A percentile compares a stretch with the other conserved stretches of the same genome.
Evolutionary conservation across 2,888 invertebrate species (phyloP).

Genomic region (Drosophila lutescens): DNA sequence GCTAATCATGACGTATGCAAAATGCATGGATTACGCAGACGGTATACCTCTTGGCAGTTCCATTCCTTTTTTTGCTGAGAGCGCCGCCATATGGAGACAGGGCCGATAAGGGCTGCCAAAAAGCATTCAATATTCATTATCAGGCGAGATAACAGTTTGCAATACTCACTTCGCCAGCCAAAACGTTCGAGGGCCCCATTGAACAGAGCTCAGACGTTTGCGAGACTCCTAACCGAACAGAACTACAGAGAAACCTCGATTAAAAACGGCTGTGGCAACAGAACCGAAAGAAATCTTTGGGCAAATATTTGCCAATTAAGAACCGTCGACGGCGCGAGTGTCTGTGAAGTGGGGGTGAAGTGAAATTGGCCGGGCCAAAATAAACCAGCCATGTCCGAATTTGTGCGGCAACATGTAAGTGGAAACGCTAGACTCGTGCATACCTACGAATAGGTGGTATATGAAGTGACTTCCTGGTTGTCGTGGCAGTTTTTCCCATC

Average conservation of each 20-base stretch:
- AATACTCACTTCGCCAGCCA: slow-evolving; percentile 44
- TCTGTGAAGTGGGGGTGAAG: slow-evolving; percentile 31
- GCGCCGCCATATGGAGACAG: slow-evolving; percentile 24
- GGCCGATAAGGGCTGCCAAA: slow-evolving; percentile 57
- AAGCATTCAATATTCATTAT: slow-evolving; percentile 72
- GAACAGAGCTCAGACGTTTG: slow-evolving; percentile 56
- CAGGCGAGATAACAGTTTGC: slow-evolving; percentile 63
- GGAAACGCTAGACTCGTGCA: neutral
- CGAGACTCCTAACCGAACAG: slow-evolving; percentile 61
- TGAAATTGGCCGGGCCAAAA: slow-evolving; percentile 20
- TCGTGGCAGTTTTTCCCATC: slow-evolving; percentile 23
- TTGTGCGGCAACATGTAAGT: slow-evolving; percentile 72
- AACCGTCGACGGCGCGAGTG: slow-evolving; percentile 46
- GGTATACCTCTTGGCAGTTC: neutral
- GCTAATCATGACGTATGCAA: slow-evolving; percentile 49
- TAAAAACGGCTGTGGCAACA: slow-evolving; percentile 69
- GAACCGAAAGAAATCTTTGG: slow-evolving; percentile 50
- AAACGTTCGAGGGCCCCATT: slow-evolving; percentile 29
- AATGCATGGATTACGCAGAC: slow-evolving; percentile 9
- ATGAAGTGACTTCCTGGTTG: slow-evolving; percentile 27
- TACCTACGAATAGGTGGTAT: neutral
- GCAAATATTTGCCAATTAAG: slow-evolving; percentile 69
- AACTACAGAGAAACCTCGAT: slow-evolving; percentile 24
- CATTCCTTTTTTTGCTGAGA: slow-evolving; percentile 4
- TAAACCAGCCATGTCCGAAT: slow-evolving; percentile 57